Evolutionary conservation across 2,113 vertebrate species (phyloP).

Genomic region (Rhipidura dahli): DNA sequence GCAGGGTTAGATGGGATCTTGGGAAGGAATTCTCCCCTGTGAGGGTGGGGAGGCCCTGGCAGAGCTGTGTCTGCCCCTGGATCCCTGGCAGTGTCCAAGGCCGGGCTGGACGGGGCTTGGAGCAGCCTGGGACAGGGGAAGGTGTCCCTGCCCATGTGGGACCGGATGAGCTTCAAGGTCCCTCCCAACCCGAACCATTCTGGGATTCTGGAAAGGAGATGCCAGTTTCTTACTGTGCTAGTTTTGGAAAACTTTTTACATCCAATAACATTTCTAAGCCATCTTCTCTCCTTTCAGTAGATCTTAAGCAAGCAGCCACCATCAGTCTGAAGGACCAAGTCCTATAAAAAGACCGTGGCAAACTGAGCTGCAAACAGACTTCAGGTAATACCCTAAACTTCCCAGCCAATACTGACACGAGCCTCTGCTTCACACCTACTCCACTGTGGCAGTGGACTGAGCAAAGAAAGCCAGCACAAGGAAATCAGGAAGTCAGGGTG

Average conservation of each 20-base stretch:
- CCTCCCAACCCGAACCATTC: neutral
- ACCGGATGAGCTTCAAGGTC: neutral
- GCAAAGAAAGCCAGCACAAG: neutral
- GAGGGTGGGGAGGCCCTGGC: neutral
- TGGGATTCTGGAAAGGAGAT: neutral
- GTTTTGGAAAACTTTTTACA: neutral
- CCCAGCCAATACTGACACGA: fast-evolving
- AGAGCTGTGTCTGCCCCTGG: neutral
- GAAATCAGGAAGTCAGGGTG: neutral
- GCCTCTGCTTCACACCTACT: neutral
- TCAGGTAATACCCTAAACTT: neutral
- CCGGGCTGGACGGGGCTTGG: neutral
- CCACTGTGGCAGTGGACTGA: neutral
- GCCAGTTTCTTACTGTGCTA: neutral
- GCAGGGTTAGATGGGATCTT: neutral
- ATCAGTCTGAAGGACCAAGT: neutral
- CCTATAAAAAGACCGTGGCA: neutral
- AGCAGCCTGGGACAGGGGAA: fast-evolving
- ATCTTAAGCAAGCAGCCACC: neutral
- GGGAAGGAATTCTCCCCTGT: neutral
- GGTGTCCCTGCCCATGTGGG: neutral
- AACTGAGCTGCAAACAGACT: neutral
- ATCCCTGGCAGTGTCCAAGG: neutral
- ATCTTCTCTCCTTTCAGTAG: neutral
- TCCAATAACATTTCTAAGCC: neutral